phyloP scores from a whole-genome alignment of 2,113 vertebrate species.

The Dissostichus mawsoni region DNA sequence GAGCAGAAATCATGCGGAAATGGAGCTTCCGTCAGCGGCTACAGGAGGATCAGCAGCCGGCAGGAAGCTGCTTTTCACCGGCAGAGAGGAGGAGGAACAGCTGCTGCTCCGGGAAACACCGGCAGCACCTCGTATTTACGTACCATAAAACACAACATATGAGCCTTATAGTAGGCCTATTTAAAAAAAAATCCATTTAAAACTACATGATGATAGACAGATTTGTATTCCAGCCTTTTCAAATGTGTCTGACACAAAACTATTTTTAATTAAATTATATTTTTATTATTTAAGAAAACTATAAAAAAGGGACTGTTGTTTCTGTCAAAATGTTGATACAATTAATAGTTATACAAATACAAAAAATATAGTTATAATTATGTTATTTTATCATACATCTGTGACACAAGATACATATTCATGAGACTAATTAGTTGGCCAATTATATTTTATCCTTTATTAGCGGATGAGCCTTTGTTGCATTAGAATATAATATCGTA shows the following conservation, averaged over 20 bases:
- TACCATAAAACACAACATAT: neutral
- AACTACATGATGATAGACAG: neutral
- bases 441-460: slow-evolving; percentile 7
- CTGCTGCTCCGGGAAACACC: slow-evolving; percentile 45
- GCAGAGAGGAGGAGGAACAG: slow-evolving; percentile 61
- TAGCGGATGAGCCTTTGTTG: neutral
- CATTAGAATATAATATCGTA: neutral
- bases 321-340: neutral
- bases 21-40: slow-evolving; percentile 41
- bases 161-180: neutral
- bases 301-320: neutral
- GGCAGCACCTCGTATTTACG: neutral
- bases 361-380: neutral
- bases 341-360: neutral
- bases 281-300: too few species aligned
- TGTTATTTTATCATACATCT: neutral
- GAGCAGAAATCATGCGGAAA: neutral
- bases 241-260: neutral
- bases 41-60: slow-evolving; percentile 52
- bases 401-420: neutral
- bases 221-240: neutral
- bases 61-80: slow-evolving; percentile 79
- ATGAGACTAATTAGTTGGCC: neutral
- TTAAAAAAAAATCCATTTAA: neutral
- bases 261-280: neutral